Evolutionary conservation across 1,140 invertebrate genomes (phyloP), one percentile per base, ranked within the genome.

Genomic region (Limonius californicus): DNA sequence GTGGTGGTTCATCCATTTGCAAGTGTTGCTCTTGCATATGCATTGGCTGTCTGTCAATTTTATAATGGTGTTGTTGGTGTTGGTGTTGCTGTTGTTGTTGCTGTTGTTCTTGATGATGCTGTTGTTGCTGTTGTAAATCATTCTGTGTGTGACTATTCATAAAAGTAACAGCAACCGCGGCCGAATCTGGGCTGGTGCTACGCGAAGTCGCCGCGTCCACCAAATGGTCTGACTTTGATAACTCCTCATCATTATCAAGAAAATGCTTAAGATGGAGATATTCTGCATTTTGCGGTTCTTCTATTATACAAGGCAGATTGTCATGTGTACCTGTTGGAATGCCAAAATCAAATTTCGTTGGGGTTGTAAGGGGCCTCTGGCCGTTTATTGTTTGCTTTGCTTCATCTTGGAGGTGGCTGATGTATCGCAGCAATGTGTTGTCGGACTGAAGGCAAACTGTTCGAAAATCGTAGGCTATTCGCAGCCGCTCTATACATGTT

Each of bases 191-290:
- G 23, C 61, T 61, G 42, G 32, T 47, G 50, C 62, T 68, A 57
- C 65, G 58, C 1, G 67, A 67, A 20, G 55, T 45, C 18, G 57
- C 27, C 32, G n/a, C 53, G 12, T 65, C 61, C 6, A 59, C 57
- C 21, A 64, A 18, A 43, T 62, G 27, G 23, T 39, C 65, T 62
- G 62, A 54, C 67, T 74, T 73, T 0, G 43, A 18, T 19, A 70
- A 54, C 30, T 68, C 66, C 15, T 68, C 71, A 16, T 71, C 71
- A 67, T 64, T 71, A 57, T 74, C 71, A 14, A 73, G 61, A 59
- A 74, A 74, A 65, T 74, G 73, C 60, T 74, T 73, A n/a, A 74
- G 59, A 65, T 74, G 73, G 42, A 73, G 20, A 65, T 71, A 74
- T 39, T 71, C 70, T 11, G 70, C 54, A 63, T 73, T 74, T 55